Evolutionary conservation across 1,140 invertebrate genomes (phyloP), one percentile per base, ranked within the genome.

Genomic region (Diachasmimorpha longicaudata): DNA sequence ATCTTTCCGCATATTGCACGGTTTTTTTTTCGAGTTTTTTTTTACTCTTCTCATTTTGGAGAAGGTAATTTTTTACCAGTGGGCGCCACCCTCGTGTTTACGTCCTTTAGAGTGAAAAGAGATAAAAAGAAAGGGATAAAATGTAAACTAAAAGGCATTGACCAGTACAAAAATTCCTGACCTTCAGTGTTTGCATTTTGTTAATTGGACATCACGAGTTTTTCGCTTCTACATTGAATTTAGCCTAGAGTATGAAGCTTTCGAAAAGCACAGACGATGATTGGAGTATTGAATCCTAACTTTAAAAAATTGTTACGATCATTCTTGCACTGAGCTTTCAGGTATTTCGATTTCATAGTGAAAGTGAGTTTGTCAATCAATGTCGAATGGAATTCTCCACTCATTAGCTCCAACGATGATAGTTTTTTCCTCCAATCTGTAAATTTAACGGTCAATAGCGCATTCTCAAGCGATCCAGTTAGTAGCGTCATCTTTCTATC

Each of bases 1-100:
- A 67, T 67, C 9, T 16, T 31, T 48, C 14, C 25, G 39, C n/a
- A 48, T 23, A 52, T 72, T 72, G 31, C 37, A 58, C 2, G 10
- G 63, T 23, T 25, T 36, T 36, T 66, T 31, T n/a, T 23, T 42
- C 19, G 1, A 21, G 14, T 68, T 39, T 68, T 67, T 52, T 16
- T 68, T 16, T 39, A 37, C 31, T 37, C 31, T 39, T 68, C 36
- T n/a, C 14, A 39, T 68, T 68, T 37, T 68, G 36, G n/a, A 39
- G 31, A 9, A 39, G 0, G 36, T 68, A 68, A 4, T 39, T 68
- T 68, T 68, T 37, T 39, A 14, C 36, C 31, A 68, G 36, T 68
- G 25, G 66, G 31, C 66, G 66, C 66, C 36, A 68, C 66, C 37
- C 14, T 68, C 66, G 66, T 68, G 66, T 68, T 68, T 68, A 68